Evolutionary conservation across 2,113 vertebrate species (phyloP).

Genomic region (Sturnus vulgaris): DNA sequence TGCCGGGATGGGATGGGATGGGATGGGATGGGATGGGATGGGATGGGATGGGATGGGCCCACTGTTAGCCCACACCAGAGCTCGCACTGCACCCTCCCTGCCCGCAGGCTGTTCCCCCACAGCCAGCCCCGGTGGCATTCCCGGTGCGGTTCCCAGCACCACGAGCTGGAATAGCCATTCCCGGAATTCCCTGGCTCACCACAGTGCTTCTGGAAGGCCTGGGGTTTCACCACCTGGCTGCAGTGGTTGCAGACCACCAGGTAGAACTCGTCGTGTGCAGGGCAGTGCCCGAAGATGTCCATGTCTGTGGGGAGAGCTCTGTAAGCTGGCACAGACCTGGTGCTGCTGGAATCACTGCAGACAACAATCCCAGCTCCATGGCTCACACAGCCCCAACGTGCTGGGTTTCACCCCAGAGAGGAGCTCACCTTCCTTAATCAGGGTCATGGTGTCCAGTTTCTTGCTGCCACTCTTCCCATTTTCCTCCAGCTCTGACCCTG

Average conservation of each 20-base stretch:
- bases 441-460: conserved; percentile 88
- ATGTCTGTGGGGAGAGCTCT: conserved; percentile 78
- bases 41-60: background rate
- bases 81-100: background rate
- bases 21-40: background rate
- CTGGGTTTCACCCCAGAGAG: background rate
- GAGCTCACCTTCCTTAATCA: conserved; percentile 89
- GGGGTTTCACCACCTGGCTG: conserved; percentile 93
- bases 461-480: conserved; percentile 83
- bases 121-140: background rate
- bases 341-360: background rate
- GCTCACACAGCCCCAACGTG: background rate
- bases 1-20: background rate
- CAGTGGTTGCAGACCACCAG: conserved; percentile 95
- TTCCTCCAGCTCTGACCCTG: conserved; percentile 81
- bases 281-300: conserved; percentile 93
- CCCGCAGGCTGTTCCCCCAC: background rate
- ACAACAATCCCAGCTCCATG: background rate
- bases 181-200: conserved; percentile 64
- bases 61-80: background rate
- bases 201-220: conserved; percentile 94
- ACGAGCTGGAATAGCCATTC: background rate
- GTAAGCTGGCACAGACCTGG: background rate
- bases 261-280: conserved; percentile 92
- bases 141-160: background rate